A percentile compares a stretch with the other conserved stretches of the same genome.
Conservation (phyloP, 2,888 invertebrate species). For the Xestia ashworthii region DNA sequence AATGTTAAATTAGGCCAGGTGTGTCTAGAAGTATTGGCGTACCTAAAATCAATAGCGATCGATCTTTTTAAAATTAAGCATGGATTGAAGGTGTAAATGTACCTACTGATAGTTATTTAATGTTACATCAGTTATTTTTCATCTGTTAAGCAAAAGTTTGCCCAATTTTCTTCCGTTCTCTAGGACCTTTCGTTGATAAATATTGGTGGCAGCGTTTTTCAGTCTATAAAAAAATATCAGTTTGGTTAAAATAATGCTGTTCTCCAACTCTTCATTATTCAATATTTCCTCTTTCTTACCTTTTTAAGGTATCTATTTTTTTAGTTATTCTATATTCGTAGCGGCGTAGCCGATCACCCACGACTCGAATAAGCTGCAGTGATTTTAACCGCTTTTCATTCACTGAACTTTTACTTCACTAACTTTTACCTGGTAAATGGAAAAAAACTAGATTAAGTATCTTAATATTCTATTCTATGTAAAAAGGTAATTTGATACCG, state of each 20-base stretch:
- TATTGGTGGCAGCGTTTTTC: background rate
- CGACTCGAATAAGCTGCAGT: background rate
- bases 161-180: background rate
- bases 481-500: background rate
- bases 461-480: background rate
- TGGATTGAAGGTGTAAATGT: background rate
- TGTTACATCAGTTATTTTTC: background rate
- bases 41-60: constrained; percentile 2
- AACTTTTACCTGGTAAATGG: background rate
- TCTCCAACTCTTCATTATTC: background rate
- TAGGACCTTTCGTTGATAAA: background rate
- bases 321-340: background rate
- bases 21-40: background rate
- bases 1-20: constrained; percentile 32
- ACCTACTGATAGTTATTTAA: background rate
- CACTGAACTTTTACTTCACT: background rate
- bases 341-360: background rate
- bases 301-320: background rate
- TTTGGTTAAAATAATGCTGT: background rate
- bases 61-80: background rate
- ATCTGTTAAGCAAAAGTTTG: background rate
- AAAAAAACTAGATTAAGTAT: background rate
- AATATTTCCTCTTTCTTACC: background rate
- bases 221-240: background rate
- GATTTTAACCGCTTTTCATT: background rate